These are phyloP conservation scores for Margarornis squamiger DNA, from an alignment of 2,797 vertebrate species.

Conservation along the genomic window DNA sequence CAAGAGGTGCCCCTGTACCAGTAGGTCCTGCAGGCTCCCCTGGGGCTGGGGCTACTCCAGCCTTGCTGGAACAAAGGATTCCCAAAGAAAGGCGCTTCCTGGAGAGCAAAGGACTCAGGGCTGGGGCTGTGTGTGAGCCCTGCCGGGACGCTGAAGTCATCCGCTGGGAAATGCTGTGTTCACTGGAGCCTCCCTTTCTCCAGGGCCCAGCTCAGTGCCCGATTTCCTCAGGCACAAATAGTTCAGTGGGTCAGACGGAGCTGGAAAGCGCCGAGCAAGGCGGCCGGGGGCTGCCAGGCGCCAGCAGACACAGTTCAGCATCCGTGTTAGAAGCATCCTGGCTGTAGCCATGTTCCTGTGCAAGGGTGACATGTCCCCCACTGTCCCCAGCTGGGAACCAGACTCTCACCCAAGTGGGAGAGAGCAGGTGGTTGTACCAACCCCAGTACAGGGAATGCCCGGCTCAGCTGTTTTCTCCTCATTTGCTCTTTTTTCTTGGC, in stretches of 20 bases:
- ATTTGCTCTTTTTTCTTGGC: neutral
- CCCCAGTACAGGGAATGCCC: neutral
- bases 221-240: neutral
- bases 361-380: neutral
- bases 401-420: neutral
- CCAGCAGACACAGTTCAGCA: rapidly evolving
- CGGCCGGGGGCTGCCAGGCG: neutral
- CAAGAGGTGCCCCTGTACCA: rapidly evolving
- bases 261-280: neutral
- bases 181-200: neutral
- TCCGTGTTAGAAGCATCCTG: neutral
- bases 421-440: rapidly evolving
- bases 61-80: constrained; percentile 46
- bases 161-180: constrained; percentile 20
- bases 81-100: constrained; percentile 53
- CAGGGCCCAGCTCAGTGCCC: neutral
- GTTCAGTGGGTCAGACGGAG: constrained; percentile 27
- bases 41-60: neutral
- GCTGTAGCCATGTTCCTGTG: neutral
- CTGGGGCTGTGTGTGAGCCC: neutral
- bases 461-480: neutral
- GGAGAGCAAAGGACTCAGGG: constrained; percentile 11
- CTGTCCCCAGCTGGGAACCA: rapidly evolving
- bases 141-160: constrained; percentile 35
- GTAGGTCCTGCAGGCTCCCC: neutral